Percentiles rank a stretch among this genome's conserved stretches.
These are phyloP conservation scores for Cyprinodon variegatus DNA, from an alignment of 2,113 vertebrate species.

Conservation along the genomic window DNA sequence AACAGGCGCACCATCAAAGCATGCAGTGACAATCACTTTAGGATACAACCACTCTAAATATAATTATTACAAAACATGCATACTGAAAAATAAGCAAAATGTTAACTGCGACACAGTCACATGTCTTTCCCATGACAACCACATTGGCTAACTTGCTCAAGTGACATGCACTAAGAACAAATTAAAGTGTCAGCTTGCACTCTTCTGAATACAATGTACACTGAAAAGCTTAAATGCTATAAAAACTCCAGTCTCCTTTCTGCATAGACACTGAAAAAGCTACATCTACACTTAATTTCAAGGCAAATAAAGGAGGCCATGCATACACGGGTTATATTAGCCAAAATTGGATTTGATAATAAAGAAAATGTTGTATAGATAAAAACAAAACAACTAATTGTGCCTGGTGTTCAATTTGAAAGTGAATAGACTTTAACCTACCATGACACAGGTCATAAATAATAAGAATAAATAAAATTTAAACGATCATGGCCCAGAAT, in stretches of 20 bases:
- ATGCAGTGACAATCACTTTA: not conserved
- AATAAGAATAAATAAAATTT: not conserved
- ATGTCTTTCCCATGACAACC: not conserved
- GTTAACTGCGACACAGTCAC: constrained; percentile 8
- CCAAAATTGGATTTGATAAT: not conserved
- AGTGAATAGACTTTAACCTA: not conserved
- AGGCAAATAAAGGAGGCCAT: not conserved
- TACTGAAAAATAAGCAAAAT: not conserved
- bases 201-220: not conserved
- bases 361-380: not conserved
- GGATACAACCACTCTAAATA: not conserved
- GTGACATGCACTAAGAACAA: not conserved
- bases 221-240: not conserved
- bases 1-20: not conserved
- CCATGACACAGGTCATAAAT: not conserved
- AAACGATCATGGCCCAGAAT: not conserved
- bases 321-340: too few relatives aligned
- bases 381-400: not conserved
- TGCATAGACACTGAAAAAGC: not conserved
- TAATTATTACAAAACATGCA: not conserved
- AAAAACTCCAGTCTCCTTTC: not conserved
- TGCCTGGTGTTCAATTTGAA: not conserved
- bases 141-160: constrained; percentile 3
- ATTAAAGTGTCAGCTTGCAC: not conserved
- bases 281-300: not conserved